Conservation (phyloP, 2,888 invertebrate species). For the Melanargia galathea region DNA sequence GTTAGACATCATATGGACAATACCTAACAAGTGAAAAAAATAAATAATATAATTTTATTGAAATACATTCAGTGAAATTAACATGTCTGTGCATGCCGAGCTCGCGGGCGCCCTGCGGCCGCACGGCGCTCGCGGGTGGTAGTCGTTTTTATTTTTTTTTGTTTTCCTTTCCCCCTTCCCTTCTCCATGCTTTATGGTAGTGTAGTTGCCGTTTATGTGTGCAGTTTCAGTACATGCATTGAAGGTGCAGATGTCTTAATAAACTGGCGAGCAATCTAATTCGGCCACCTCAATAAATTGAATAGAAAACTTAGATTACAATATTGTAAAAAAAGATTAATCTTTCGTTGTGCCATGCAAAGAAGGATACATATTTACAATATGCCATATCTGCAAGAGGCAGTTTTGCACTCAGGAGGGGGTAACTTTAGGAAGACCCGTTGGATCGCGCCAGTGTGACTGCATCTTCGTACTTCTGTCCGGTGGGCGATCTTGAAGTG, state of each 20-base stretch:
- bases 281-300: background rate
- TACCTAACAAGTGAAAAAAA: conserved; percentile 80
- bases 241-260: conserved; percentile 1
- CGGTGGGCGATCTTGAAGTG: no score
- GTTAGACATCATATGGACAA: conserved; percentile 81
- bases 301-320: background rate
- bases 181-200: conserved; percentile 57
- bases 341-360: no score
- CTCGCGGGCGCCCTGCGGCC: conserved; percentile 42
- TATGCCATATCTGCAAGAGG: no score
- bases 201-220: conserved; percentile 55
- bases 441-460: no score
- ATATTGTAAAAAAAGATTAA: no score
- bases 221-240: conserved; percentile 31
- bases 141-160: conserved; percentile 60
- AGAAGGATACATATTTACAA: no score
- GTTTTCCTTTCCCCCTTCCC: conserved; percentile 46
- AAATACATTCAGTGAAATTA: conserved; percentile 79
- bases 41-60: conserved; percentile 75
- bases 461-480: no score
- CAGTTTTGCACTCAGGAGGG: no score
- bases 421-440: no score
- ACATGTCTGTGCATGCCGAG: conserved; percentile 62
- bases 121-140: conserved; percentile 37
- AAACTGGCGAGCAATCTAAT: background rate